Conservation (phyloP, 2,113 vertebrate genomes). For the Pipra filicauda region DNA sequence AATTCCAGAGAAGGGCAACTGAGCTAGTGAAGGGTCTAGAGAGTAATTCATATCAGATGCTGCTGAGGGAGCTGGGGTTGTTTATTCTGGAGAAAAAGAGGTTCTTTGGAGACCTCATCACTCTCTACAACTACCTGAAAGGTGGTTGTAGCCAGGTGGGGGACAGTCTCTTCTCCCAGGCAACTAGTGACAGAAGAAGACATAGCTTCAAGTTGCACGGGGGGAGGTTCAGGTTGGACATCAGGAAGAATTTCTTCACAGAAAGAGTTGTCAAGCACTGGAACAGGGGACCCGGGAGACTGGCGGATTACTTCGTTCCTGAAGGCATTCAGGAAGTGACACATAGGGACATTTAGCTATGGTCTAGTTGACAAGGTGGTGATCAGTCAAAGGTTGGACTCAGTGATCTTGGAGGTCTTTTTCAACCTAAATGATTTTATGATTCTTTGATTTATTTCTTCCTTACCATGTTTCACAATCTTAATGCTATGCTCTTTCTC, state of each 20-base stretch:
- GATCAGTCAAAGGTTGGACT: background rate
- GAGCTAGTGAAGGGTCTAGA: background rate
- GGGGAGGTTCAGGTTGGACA: background rate
- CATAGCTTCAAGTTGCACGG: background rate
- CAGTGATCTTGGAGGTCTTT: background rate
- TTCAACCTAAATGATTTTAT: background rate
- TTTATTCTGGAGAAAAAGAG: background rate
- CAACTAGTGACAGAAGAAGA: background rate
- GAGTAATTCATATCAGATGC: background rate
- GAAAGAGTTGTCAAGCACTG: background rate
- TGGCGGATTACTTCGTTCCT: background rate
- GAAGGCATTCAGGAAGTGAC: background rate
- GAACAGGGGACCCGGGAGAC: no score
- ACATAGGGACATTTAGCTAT: background rate
- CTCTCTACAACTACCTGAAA: background rate
- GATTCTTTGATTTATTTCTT: background rate
- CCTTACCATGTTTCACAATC: accelerated
- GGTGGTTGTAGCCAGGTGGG: background rate
- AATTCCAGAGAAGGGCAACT: background rate
- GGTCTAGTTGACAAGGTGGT: background rate
- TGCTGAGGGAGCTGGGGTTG: background rate
- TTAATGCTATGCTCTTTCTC: background rate
- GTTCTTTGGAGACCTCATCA: background rate
- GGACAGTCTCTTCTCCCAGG: background rate
- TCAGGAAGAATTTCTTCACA: background rate